These are phyloP conservation scores for Acanthoscelides obtectus DNA, from an alignment of 2,888 invertebrate species.

Conservation along the genomic window DNA sequence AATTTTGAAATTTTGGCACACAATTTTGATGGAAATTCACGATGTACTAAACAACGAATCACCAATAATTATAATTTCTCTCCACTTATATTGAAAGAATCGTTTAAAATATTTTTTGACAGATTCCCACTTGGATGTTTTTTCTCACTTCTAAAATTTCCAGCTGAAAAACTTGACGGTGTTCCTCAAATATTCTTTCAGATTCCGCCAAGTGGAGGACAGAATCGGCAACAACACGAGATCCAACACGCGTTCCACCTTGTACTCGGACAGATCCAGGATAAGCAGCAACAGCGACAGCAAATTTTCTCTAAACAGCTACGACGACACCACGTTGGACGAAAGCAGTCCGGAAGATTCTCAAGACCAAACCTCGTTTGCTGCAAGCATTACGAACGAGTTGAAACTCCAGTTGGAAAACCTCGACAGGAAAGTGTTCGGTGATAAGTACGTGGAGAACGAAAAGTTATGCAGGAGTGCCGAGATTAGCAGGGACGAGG, in stretches of 20 bases:
- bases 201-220: constrained; percentile 39
- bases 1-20: no score
- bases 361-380: constrained; percentile 81
- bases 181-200: no score
- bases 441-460: constrained; percentile 47
- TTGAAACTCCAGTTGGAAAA: constrained; percentile 77
- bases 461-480: not conserved
- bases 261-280: constrained; percentile 19
- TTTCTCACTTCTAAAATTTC: no score
- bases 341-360: constrained; percentile 75
- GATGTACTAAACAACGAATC: no score
- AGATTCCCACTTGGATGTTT: no score
- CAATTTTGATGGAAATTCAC: no score
- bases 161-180: no score
- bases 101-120: no score
- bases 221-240: constrained; percentile 5
- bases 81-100: no score
- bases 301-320: constrained; percentile 36
- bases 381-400: constrained; percentile 81
- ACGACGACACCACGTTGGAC: constrained; percentile 48
- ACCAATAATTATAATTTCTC: no score
- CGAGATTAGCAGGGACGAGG: constrained; percentile 50
- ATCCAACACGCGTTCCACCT: constrained; percentile 35
- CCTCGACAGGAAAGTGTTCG: constrained; percentile 79
- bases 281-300: constrained; percentile 8